A percentile compares a stretch with the other conserved stretches of the same genome.
phyloP scores from a whole-genome alignment of 2,888 invertebrate species.

The Cheiracanthium punctorium region DNA sequence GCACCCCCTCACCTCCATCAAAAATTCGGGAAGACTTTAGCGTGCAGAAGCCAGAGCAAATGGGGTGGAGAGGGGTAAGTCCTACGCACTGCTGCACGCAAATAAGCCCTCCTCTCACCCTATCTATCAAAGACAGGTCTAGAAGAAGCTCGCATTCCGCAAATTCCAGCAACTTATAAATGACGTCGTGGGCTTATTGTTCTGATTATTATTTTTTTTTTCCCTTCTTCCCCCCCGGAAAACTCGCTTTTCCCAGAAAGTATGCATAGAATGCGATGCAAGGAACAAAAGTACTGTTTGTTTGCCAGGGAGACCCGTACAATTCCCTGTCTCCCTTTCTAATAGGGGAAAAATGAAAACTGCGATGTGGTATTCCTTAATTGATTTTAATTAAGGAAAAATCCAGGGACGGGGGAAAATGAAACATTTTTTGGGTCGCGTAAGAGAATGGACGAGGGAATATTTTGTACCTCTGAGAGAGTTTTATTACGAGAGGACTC shows the following conservation, averaged over 20 bases:
- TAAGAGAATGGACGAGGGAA: neutral
- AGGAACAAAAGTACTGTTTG: conserved; percentile 51
- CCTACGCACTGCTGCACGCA: conserved; percentile 44
- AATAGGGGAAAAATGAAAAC: conserved; percentile 34
- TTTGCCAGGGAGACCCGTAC: conserved; percentile 16
- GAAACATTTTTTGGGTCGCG: conserved; percentile 18
- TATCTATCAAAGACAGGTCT: conserved; percentile 58
- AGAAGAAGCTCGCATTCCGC: conserved; percentile 56
- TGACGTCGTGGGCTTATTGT: conserved; percentile 52
- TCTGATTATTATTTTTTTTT: conserved; percentile 30
- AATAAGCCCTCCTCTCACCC: conserved; percentile 43
- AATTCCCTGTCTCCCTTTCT: conserved; percentile 30
- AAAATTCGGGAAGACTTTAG: conserved; percentile 44
- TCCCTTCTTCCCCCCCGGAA: neutral
- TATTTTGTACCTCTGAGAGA: neutral
- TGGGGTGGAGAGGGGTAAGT: conserved; percentile 49
- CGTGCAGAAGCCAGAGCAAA: conserved; percentile 45
- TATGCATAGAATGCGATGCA: conserved; percentile 46
- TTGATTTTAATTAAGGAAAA: conserved; percentile 68
- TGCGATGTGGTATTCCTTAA: conserved; percentile 30
- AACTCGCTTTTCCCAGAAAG: conserved; percentile 20
- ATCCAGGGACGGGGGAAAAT: neutral
- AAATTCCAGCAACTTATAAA: conserved; percentile 41
- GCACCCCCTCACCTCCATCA: neutral
- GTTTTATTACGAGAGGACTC: conserved; percentile 17